Conservation (phyloP, 2,113 vertebrate species). For the Platanista minor region DNA sequence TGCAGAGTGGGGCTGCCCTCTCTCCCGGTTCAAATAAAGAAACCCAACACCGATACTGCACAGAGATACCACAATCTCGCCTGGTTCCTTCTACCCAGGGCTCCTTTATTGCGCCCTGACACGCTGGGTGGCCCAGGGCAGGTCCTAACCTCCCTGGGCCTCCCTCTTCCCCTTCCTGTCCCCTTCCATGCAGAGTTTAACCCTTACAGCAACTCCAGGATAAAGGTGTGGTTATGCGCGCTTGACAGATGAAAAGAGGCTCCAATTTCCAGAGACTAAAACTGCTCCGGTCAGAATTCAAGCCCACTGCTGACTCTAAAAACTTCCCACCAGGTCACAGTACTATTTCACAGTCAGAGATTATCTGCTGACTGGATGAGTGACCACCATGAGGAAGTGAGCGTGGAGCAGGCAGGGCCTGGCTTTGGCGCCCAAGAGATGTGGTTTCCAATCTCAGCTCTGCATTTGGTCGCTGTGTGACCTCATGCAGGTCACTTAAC, state of each 20-base stretch:
- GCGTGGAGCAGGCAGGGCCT: neutral
- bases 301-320: neutral
- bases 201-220: conserved; percentile 10
- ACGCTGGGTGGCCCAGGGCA: conserved; percentile 61
- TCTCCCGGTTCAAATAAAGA: conserved; percentile 69
- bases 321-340: neutral
- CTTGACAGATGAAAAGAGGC: neutral
- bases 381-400: neutral
- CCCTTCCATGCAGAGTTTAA: conserved; percentile 26
- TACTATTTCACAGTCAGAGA: neutral
- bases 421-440: neutral
- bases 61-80: conserved; percentile 50
- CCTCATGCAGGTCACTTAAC: conserved; percentile 33
- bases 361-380: neutral
- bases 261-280: neutral
- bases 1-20: conserved; percentile 55
- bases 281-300: neutral
- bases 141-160: conserved; percentile 21
- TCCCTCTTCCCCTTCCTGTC: neutral
- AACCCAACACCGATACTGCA: conserved; percentile 63
- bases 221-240: neutral
- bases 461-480: conserved; percentile 3
- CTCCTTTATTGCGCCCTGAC: conserved; percentile 28
- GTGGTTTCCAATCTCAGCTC: neutral
- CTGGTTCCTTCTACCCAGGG: conserved; percentile 17